Base-by-base conservation (phyloP, 2,113 vertebrate species). In the Hippocampus guttulatus region DNA sequence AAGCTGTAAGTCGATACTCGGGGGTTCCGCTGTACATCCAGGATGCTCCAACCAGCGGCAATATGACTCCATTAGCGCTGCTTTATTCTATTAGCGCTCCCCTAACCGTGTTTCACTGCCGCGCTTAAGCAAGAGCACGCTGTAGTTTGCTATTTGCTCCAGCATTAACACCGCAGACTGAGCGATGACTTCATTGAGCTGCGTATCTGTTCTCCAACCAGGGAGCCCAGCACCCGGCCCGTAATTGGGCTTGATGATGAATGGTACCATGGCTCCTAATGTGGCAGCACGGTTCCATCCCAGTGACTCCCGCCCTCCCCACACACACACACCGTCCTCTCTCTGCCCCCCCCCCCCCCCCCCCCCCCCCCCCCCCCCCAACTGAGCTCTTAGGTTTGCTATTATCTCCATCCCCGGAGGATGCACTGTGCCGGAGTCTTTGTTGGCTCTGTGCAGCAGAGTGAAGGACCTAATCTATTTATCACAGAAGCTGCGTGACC, bases 381-480 rank as follows among this genome's bases (percentile, higher is more conserved):
- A 25, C 74, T 77, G 81, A 57, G 85, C 86, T 88, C 87, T 85
- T 87, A 83, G 74, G 61, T 75, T 78, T 76, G 81, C 83, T 85
- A 88, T 91, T 92, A 91, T 90, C 87, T 84, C 78, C 77, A 64
- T 89, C 89, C 89, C 87, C 27, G 73, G 86, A 87, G 87, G 85
- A 81, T 85, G 82, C 84, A 83, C 85, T 87, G 85, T 88, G 83
- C 85, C 84, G 75, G 83, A 83, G 81, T 70, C 82, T 90, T 90
- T 88, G 88, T 54, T 54, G 21, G 51, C 51, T 54, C 51, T n/a
- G 88, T 60, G 78, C 82, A 75, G 71, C 75, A 76, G 86, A 86
- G 86, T 85, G 85, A 80, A 85, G 81, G 85, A 76, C 87, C 84
- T 92, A 88, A 91, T 92, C 90, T 92, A 88, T 91, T 92, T 89